A percentile compares a stretch with the other conserved stretches of the same genome.
phyloP scores from a whole-genome alignment of 2,113 vertebrate genomes.

The Pseudopipra pipra region DNA sequence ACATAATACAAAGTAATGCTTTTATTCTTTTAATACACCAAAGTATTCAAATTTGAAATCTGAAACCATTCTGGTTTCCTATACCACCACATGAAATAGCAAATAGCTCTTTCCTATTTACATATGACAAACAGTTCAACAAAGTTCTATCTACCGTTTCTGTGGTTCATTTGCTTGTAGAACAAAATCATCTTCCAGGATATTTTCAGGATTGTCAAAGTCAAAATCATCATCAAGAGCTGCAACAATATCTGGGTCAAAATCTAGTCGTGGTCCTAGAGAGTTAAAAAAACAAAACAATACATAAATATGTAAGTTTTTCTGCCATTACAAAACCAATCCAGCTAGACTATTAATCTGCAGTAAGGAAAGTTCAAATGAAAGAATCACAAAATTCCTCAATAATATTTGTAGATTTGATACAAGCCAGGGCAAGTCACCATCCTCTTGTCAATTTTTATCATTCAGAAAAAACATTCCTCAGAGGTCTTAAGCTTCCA shows the following conservation, averaged over 20 bases:
- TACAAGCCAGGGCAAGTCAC: neutral
- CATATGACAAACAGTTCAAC: neutral
- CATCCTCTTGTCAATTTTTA: neutral
- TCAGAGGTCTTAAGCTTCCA: neutral
- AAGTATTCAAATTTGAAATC: neutral
- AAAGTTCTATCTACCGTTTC: constrained; percentile 56
- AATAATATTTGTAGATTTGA: neutral
- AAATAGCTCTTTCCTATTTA: neutral
- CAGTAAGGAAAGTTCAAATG: neutral
- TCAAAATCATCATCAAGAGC: constrained; percentile 97
- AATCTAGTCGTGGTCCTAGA: constrained; percentile 89
- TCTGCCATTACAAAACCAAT: neutral
- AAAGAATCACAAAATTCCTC: neutral
- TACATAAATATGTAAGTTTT: neutral
- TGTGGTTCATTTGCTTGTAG: constrained; percentile 79
- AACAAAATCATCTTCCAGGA: constrained; percentile 95
- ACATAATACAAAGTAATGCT: neutral
- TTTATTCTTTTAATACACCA: neutral
- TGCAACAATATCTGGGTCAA: constrained; percentile 96
- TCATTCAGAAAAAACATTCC: neutral
- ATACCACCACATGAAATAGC: neutral
- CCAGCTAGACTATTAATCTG: neutral
- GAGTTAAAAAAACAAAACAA: neutral
- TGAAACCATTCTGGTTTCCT: neutral
- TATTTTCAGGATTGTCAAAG: constrained; percentile 90